phyloP scores from a whole-genome alignment of 2,113 vertebrate species.

The Oxyura jamaicensis region DNA sequence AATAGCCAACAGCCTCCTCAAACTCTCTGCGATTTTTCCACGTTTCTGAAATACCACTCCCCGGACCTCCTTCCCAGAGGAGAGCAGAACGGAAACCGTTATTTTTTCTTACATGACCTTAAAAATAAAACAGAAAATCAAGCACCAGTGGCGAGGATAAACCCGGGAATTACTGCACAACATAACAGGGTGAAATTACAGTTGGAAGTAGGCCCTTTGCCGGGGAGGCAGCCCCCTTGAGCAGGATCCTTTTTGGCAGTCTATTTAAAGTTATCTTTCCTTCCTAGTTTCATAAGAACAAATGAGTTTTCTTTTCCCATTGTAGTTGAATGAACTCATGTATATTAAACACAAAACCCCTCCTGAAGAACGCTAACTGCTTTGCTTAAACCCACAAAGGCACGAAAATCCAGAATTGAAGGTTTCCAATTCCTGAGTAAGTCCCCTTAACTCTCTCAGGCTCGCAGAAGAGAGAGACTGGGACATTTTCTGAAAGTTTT shows the following conservation, averaged over 20 bases:
- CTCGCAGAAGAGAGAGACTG: neutral
- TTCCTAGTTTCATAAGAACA: conserved; percentile 51
- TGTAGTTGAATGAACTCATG: conserved; percentile 57
- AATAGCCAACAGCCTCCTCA: conserved; percentile 1
- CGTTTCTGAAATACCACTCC: neutral
- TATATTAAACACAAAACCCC: conserved; percentile 64
- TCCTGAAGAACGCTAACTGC: conserved; percentile 43
- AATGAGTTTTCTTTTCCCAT: conserved; percentile 52
- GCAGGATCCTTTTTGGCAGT: neutral
- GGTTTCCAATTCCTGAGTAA: conserved; percentile 46
- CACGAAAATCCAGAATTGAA: conserved; percentile 41
- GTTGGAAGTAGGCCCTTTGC: neutral
- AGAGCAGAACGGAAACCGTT: neutral
- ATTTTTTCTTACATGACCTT: conserved; percentile 12
- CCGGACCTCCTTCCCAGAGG: neutral
- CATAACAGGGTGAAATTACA: neutral
- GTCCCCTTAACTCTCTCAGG: conserved; percentile 54
- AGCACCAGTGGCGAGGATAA: neutral
- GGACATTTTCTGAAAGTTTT: conserved; percentile 15
- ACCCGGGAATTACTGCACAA: neutral
- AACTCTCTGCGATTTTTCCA: neutral
- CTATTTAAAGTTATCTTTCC: conserved; percentile 43
- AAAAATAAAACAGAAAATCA: conserved; percentile 34
- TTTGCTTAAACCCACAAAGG: conserved; percentile 50
- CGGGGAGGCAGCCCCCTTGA: neutral